Base-by-base conservation (phyloP, 2,113 vertebrate genomes). In the Ornithorhynchus anatinus region DNA sequence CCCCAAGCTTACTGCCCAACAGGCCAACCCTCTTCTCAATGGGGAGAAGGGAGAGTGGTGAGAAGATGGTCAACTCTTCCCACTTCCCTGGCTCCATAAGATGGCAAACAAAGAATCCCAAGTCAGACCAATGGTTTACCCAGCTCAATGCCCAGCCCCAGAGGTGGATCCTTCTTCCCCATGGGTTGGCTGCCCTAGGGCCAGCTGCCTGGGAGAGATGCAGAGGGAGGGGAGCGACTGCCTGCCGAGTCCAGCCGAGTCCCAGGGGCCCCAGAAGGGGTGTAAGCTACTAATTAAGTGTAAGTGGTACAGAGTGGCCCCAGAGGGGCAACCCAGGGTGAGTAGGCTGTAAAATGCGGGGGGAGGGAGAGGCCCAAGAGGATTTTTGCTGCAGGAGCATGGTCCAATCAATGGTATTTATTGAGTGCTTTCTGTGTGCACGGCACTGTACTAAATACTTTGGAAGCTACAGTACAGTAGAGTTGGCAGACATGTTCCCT, bases 261-360 rank as follows among this genome's bases (percentile, higher is more conserved):
- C 81, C 57, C 59, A 64, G 36, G 58, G 62, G 81, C 75, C 7
- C 2, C 1, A 40, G 38, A 82, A 61, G 81, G 67, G 60, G 75
- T 70, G 54, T 68, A 78, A 38, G 64, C 73, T 78, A 84, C 84
- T 84, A 86, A 84, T 84, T 82, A 88, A 22, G 39, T 73, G 73
- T 78, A 71, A 86, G 61, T 59, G 77, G 82, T 80, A 71, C 62
- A 72, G 80, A 84, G 69, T 19, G 76, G 79, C 73, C 84, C 84
- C 76, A 59, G 45, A 74, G 68, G 84, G 77, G 65, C 86, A 74
- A 76, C 23, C 70, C 58, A 77, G 73, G 73, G 72, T 70, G 86
- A 84, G 40, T 64, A 77, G 62, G 52, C 58, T 1, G 25, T 53
- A 80, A 82, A 82, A 61, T 82, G 71, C 81, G 79, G 81, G 84